Percentiles rank a stretch among this genome's conserved stretches.
These are phyloP conservation scores for Philotrypesis tridentata DNA, from an alignment of 1,140 invertebrate genomes.

Conservation along the genomic window DNA sequence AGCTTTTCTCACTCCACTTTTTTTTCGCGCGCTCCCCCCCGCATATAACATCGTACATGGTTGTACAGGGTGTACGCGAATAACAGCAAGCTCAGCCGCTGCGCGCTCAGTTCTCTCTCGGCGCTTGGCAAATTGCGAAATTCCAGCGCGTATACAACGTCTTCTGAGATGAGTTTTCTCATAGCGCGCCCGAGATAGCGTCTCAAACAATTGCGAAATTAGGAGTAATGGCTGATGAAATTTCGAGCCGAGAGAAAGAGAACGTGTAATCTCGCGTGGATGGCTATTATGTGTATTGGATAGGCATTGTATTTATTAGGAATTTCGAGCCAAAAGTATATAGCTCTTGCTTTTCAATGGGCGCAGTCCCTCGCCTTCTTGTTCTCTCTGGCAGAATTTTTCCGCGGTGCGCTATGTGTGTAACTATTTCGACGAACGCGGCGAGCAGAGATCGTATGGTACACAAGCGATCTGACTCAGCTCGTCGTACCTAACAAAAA, in stretches of 20 bases:
- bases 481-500: too few relatives aligned
- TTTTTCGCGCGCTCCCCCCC: too few relatives aligned
- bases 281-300: not conserved
- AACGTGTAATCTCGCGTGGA: slow-evolving; percentile 6
- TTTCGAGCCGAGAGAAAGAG: slow-evolving; percentile 7
- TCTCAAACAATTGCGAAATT: slow-evolving; percentile 26
- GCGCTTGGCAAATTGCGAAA: slow-evolving; percentile 30
- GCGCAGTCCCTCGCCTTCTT: too few relatives aligned
- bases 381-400: too few relatives aligned
- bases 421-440: too few relatives aligned
- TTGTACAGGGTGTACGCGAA: too few relatives aligned
- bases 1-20: too few relatives aligned
- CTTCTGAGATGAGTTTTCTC: slow-evolving; percentile 3
- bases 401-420: too few relatives aligned
- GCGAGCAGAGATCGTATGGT: too few relatives aligned
- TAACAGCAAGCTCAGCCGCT: too few relatives aligned
- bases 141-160: slow-evolving; percentile 32
- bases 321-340: not conserved
- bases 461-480: too few relatives aligned
- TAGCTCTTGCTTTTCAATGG: not conserved
- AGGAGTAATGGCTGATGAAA: slow-evolving; percentile 26
- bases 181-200: not conserved
- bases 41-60: too few relatives aligned
- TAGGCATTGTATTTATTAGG: not conserved
- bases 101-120: not conserved